A percentile compares a stretch with the other conserved stretches of the same genome.
phyloP scores from a whole-genome alignment of 2,797 vertebrate genomes.

The Erpetoichthys calabaricus region DNA sequence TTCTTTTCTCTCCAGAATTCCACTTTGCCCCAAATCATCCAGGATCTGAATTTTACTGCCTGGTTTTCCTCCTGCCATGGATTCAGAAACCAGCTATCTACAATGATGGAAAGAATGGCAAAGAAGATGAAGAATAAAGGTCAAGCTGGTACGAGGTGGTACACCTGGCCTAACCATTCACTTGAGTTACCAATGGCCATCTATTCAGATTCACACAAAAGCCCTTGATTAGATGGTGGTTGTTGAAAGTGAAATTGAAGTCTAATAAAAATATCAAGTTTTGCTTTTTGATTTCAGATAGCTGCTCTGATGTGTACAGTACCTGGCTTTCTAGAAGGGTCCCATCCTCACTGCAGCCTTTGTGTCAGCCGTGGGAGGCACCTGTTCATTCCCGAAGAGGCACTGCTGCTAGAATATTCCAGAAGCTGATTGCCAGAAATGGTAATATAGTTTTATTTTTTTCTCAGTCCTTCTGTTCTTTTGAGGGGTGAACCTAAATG shows the following conservation, averaged over 20 bases:
- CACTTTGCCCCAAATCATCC: constrained; percentile 29
- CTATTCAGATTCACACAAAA: too few relatives aligned
- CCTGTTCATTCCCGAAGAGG: constrained; percentile 21
- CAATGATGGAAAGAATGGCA: too few relatives aligned
- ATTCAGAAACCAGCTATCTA: constrained; percentile 32
- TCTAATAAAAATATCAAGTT: too few relatives aligned
- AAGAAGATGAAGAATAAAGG: too few relatives aligned
- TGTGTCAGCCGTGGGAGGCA: constrained; percentile 34
- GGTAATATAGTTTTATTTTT: constrained; percentile 23
- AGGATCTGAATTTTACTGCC: constrained; percentile 33
- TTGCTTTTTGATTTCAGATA: constrained; percentile 31
- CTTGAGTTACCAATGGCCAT: too few relatives aligned
- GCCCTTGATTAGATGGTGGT: too few relatives aligned
- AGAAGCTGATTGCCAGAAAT: constrained; percentile 31
- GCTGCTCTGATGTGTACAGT: constrained; percentile 29
- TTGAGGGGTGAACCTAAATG: too few relatives aligned
- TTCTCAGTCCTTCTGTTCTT: too few relatives aligned
- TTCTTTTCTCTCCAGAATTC: too few relatives aligned
- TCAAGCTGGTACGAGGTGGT: too few relatives aligned
- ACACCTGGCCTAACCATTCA: too few relatives aligned
- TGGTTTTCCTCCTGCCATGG: constrained; percentile 44
- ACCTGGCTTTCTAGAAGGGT: constrained; percentile 19
- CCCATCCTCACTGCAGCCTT: constrained; percentile 6
- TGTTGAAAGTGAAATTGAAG: too few relatives aligned
- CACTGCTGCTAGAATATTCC: constrained; percentile 25